Percentiles rank a stretch among this genome's conserved stretches.
Evolutionary conservation across 2,797 vertebrate species (phyloP).

Genomic region (Amazonetta brasiliensis): DNA sequence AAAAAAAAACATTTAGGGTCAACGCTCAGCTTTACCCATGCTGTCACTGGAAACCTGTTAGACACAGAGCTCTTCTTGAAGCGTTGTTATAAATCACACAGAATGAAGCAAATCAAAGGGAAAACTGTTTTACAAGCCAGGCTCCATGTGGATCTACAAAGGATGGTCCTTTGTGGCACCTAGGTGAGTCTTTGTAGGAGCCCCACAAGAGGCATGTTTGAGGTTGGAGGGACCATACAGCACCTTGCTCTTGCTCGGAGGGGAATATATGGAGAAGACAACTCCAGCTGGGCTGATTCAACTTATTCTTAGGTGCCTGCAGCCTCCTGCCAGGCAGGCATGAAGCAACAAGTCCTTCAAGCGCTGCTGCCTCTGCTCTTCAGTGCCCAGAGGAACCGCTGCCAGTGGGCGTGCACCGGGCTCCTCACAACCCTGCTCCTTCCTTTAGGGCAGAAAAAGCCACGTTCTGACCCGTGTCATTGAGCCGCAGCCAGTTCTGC

Average conservation of each 20-base stretch:
- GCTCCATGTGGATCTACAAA: not conserved
- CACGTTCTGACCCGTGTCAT: not conserved
- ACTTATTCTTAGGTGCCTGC: not conserved
- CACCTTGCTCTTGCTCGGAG: not conserved
- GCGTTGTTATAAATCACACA: not conserved
- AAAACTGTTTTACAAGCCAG: not conserved
- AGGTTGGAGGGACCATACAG: not conserved
- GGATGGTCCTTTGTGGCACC: not conserved
- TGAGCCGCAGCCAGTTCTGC: not conserved
- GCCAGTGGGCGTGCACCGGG: fast-evolving
- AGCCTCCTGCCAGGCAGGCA: fast-evolving
- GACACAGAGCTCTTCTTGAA: fast-evolving
- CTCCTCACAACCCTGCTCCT: not conserved
- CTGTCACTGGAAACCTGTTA: not conserved
- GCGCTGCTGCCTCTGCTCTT: not conserved
- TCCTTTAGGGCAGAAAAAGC: not conserved
- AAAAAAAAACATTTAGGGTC: not conserved
- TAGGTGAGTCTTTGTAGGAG: not conserved
- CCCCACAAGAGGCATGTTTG: not conserved
- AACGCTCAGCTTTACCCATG: not conserved
- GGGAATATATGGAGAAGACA: not conserved
- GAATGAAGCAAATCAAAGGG: not conserved
- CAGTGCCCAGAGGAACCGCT: not conserved
- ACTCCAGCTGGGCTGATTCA: slow-evolving; percentile 13
- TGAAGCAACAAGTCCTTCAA: slow-evolving; percentile 37